Evolutionary conservation across 1,140 invertebrate genomes (phyloP), one percentile per base, ranked within the genome.

Genomic region (Monomorium pharaonis): DNA sequence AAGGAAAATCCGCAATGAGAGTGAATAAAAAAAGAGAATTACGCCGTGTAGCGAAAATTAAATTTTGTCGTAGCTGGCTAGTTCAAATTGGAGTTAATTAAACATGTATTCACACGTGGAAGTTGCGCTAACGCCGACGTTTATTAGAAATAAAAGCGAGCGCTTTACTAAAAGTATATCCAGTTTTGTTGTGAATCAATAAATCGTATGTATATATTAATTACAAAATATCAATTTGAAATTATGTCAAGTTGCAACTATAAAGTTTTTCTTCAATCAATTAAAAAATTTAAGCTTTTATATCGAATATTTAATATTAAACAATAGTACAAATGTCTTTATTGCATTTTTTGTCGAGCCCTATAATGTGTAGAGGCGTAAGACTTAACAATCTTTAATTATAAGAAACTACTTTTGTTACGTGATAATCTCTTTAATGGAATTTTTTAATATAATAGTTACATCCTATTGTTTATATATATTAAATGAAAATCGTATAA

Each of bases 31-130:
- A 70, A 37, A 51, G 21, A 51, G 21, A 18, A 21, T 21, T 33
- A 6, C 24, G 18, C 33, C 18, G 37, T 30, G 27, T 6, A 7
- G 51, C 27, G 67, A 72, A n/a, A n/a, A 83, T 83, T 72, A 72
- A 83, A 72, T 83, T 74, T 58, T 30, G 24, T 33, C 7, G 27
- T 2, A 37, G 14, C 21, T 30, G 6, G 24, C 24, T 44, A 51
- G 44, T 3, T 33, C 18, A 72, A 83, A 83, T 74, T 58, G 37
- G 7, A 70, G 24, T 81, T 72, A 81, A 81, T 81, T 83, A 58
- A 72, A 42, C 37, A 12, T 56, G 24, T 69, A 83, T 83, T 72
- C 33, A 37, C 65, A 44, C 33, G 14, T 18, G 16, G 33, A 80
- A 80, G 42, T 54, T n/a, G 37, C 30, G n/a, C 14, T 24, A 33